Percentiles rank a stretch among this genome's conserved stretches.
These are phyloP conservation scores for Agelas oroides DNA, from an alignment of 37 sponge, comb jelly and placozoan species.

Conservation along the genomic window DNA sequence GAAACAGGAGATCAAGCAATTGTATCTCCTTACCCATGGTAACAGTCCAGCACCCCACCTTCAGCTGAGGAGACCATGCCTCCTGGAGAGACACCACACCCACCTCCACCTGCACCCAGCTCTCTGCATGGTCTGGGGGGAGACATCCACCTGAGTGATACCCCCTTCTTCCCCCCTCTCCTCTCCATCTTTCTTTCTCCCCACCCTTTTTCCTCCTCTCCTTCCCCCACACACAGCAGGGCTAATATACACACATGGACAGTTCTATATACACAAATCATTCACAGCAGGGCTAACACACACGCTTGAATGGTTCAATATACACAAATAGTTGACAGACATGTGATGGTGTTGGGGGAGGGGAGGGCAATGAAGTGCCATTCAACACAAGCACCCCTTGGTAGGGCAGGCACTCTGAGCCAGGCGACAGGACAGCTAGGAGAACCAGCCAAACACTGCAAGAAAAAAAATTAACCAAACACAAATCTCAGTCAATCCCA, in stretches of 20 bases:
- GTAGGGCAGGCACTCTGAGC: constrained; percentile 43
- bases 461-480: too few relatives aligned
- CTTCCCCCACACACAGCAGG: too few relatives aligned
- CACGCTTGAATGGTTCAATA: neutral
- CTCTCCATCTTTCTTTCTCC: too few relatives aligned
- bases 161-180: neutral
- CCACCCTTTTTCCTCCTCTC: too few relatives aligned
- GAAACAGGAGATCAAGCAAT: too few relatives aligned
- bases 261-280: too few relatives aligned
- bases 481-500: neutral
- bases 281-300: too few relatives aligned
- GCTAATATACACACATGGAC: too few relatives aligned
- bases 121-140: constrained; percentile 7
- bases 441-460: neutral
- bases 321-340: neutral
- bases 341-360: constrained; percentile 5
- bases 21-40: neutral
- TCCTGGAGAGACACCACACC: constrained; percentile 20
- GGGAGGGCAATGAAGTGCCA: constrained; percentile 74
- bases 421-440: constrained; percentile 54
- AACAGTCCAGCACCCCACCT: constrained; percentile 24
- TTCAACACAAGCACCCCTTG: constrained; percentile 70
- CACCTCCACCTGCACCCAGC: neutral
- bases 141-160: neutral
- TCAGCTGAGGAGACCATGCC: constrained; percentile 17